Percentiles rank a stretch among this genome's conserved stretches.
Evolutionary conservation across 2,888 invertebrate genomes (phyloP).

Genomic region (Hesperia comma): DNA sequence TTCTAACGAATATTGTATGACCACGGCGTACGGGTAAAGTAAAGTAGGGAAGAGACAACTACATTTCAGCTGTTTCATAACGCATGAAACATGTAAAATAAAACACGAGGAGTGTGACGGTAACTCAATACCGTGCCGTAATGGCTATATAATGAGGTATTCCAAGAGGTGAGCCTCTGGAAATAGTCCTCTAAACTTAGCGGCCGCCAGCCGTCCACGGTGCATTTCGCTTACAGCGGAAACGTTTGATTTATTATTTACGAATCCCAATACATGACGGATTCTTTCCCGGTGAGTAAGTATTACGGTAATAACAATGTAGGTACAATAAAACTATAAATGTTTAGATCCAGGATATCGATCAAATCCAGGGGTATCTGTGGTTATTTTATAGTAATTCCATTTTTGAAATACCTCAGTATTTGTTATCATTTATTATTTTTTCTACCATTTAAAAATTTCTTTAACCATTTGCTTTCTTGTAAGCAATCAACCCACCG

Average conservation of each 20-base stretch:
- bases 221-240: slow-evolving; percentile 18
- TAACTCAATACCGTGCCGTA: slow-evolving; percentile 32
- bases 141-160: slow-evolving; percentile 35
- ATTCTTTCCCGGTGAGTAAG: slow-evolving; percentile 14
- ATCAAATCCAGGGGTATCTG: too few species aligned
- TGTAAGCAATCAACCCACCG: too few species aligned
- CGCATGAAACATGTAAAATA: slow-evolving; percentile 7
- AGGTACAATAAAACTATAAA: too few species aligned
- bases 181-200: slow-evolving; percentile 35
- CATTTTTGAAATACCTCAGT: too few species aligned
- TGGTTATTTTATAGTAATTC: too few species aligned
- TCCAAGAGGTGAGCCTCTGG: slow-evolving; percentile 20
- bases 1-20: too few species aligned
- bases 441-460: too few species aligned
- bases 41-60: too few species aligned
- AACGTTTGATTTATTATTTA: slow-evolving; percentile 35
- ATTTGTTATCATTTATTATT: too few species aligned
- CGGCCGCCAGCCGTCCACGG: slow-evolving; percentile 15
- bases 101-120: not conserved
- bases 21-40: too few species aligned
- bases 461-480: too few species aligned
- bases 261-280: slow-evolving; percentile 18
- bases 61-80: slow-evolving; percentile 3
- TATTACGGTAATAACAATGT: slow-evolving; percentile 21
- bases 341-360: too few species aligned